Evolutionary conservation across 2,113 vertebrate genomes (phyloP).

Genomic region (Entelurus aequoreus): DNA sequence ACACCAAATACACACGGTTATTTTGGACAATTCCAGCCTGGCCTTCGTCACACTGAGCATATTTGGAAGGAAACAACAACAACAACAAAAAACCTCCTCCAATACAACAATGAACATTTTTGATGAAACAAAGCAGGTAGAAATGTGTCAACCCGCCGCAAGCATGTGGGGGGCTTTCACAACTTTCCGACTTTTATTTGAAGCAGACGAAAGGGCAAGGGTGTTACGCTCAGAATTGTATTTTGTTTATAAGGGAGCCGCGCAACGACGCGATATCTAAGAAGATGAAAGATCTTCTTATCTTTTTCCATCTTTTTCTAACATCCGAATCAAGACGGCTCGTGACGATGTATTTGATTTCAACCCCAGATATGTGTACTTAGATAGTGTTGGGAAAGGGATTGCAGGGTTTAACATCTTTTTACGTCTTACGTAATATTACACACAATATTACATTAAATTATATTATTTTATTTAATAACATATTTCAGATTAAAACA

Average conservation of each 20-base stretch:
- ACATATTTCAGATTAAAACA: no score
- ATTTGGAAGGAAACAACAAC: background rate
- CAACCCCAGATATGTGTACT: no score
- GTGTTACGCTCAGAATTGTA: background rate
- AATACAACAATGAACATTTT: background rate
- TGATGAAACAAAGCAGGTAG: background rate
- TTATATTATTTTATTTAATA: no score
- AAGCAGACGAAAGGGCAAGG: background rate
- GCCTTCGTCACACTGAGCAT: background rate
- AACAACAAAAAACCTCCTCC: background rate
- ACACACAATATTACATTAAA: no score
- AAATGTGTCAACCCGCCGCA: background rate
- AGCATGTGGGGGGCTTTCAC: background rate
- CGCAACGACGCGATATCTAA: background rate
- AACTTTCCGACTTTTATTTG: slow-evolving; percentile 1
- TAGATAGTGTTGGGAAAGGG: no score
- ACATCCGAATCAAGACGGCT: background rate
- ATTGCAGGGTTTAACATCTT: no score
- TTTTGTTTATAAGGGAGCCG: background rate
- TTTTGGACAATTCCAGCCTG: slow-evolving; percentile 4
- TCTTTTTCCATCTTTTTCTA: background rate
- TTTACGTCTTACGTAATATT: no score
- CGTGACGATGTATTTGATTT: background rate
- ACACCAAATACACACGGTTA: background rate
- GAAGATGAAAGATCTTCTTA: background rate